A percentile compares a stretch with the other conserved stretches of the same genome.
Conservation (phyloP, 1,140 invertebrate genomes). For the Drosophila nannoptera region DNA sequence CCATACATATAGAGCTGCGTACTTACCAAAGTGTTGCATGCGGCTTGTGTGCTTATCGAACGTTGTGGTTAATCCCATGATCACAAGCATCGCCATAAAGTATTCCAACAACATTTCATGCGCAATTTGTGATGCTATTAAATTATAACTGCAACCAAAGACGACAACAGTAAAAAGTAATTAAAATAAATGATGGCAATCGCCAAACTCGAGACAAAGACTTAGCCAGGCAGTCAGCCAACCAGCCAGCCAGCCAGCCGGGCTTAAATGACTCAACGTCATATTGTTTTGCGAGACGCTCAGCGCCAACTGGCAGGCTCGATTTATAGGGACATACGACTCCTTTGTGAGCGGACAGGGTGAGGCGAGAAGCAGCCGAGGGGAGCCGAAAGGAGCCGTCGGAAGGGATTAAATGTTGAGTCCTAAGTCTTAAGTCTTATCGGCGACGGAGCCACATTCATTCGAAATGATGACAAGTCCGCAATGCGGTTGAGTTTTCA, state of each 20-base stretch:
- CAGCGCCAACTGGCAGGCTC: conserved; percentile 8
- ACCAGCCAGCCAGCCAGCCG: too few species aligned
- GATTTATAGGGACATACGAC: conserved; percentile 40
- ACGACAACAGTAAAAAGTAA: conserved; percentile 65
- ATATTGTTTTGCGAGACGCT: conserved; percentile 54
- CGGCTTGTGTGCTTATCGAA: conserved; percentile 65
- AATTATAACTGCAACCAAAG: conserved; percentile 69
- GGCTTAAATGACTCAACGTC: conserved; percentile 45
- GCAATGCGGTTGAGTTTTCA: conserved; percentile 74
- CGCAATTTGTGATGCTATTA: conserved; percentile 74
- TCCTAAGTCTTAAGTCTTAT: conserved; percentile 56
- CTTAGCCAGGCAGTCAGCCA: conserved; percentile 5
- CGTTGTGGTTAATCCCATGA: conserved; percentile 78
- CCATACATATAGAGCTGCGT: conserved; percentile 9
- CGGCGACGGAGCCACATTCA: conserved; percentile 53
- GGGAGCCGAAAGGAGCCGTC: conserved; percentile 1
- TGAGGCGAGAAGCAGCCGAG: background rate
- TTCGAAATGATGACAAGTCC: conserved; percentile 74
- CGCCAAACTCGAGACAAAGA: conserved; percentile 45
- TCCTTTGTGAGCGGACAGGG: background rate
- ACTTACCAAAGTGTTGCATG: conserved; percentile 68
- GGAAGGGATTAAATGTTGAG: conserved; percentile 65
- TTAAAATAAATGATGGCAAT: conserved; percentile 77
- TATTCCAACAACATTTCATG: conserved; percentile 79
- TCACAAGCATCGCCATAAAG: conserved; percentile 77